phyloP scores from a whole-genome alignment of 2,888 invertebrate genomes.

The Pristionchus mayeri region DNA sequence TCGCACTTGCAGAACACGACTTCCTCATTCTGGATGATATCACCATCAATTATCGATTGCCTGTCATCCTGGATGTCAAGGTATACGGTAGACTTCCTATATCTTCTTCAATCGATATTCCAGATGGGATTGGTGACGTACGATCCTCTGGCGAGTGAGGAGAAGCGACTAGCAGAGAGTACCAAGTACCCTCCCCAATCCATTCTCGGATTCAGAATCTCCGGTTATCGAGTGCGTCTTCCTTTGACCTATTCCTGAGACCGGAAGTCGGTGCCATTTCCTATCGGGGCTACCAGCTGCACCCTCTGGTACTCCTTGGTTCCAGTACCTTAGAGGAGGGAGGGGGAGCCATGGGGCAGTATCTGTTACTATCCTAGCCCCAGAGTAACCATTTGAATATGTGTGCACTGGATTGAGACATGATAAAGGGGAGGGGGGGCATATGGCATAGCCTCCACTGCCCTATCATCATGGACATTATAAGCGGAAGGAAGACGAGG shows the following conservation, averaged over 20 bases:
- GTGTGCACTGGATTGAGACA: not conserved
- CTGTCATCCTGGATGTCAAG: constrained; percentile 65
- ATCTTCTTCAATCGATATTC: not conserved
- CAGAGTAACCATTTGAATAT: constrained; percentile 36
- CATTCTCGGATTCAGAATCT: constrained; percentile 69
- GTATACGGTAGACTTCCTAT: constrained; percentile 30
- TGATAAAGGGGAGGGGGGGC: not conserved
- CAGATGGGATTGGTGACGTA: constrained; percentile 71
- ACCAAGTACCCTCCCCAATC: constrained; percentile 70
- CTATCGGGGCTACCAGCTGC: not conserved
- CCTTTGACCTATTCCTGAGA: not conserved
- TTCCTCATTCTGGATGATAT: constrained; percentile 71
- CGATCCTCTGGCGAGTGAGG: constrained; percentile 69
- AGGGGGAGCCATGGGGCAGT: not conserved
- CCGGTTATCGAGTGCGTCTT: constrained; percentile 70
- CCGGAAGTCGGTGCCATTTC: constrained; percentile 10
- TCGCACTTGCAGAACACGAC: constrained; percentile 66
- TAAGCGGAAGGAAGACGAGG: constrained; percentile 37
- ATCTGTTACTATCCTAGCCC: not conserved
- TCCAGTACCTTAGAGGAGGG: not conserved
- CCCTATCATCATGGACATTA: constrained; percentile 39
- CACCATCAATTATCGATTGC: constrained; percentile 57
- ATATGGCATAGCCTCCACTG: constrained; percentile 35
- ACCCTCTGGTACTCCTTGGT: not conserved
- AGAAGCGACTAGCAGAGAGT: constrained; percentile 63